phyloP scores from a whole-genome alignment of 2,113 vertebrate species.

The Orientallactaga bullata region DNA sequence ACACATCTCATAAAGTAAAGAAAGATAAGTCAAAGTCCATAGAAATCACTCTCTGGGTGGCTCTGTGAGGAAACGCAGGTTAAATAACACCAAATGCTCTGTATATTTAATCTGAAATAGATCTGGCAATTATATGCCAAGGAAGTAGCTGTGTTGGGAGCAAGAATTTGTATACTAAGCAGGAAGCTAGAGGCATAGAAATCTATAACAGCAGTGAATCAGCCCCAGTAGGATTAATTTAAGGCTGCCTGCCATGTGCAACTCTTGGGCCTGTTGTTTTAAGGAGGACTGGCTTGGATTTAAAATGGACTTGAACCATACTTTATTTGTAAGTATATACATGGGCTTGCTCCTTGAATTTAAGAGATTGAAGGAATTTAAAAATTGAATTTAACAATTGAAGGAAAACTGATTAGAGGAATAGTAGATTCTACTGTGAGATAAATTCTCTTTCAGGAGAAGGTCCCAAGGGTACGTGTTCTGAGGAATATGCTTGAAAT shows the following conservation, averaged over 20 bases:
- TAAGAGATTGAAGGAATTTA: not conserved
- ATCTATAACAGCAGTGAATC: conserved; percentile 20
- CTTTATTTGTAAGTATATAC: not conserved
- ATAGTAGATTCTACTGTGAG: not conserved
- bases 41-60: conserved; percentile 43
- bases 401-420: conserved; percentile 25
- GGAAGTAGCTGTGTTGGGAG: conserved; percentile 5
- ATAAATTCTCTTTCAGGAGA: not conserved
- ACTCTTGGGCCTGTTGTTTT: conserved; percentile 25
- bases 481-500: not conserved
- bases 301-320: conserved; percentile 45
- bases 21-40: conserved; percentile 38
- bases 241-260: conserved; percentile 30
- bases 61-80: conserved; percentile 57
- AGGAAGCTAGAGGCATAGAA: not conserved
- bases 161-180: not conserved
- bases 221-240: conserved; percentile 20
- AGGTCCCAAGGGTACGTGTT: not conserved
- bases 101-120: conserved; percentile 69
- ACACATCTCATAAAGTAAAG: not conserved
- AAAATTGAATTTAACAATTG: not conserved
- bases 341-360: not conserved
- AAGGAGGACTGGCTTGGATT: not conserved
- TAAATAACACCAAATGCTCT: conserved; percentile 70
- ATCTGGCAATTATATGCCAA: conserved; percentile 73